Evolutionary conservation across 2,797 vertebrate species (phyloP), one percentile per base, ranked within the genome.

Genomic region (Salarias fasciatus): DNA sequence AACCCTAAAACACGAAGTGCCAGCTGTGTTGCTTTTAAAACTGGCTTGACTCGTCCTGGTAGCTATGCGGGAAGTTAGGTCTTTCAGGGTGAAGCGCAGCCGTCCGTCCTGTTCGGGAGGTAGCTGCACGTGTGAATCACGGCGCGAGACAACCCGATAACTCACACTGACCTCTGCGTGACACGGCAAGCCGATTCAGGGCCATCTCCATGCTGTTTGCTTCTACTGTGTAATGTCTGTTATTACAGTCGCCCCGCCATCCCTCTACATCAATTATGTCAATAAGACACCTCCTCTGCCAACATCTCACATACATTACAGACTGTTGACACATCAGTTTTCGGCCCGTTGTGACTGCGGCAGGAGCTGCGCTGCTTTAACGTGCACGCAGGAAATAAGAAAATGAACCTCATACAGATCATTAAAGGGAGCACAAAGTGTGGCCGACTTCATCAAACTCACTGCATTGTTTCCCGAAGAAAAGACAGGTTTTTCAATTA

Each of bases 181-280:
- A 43, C 63, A 40, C 61, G 40, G 53, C 12, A 6, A 42, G 63
- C 53, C 79, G 76, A 73, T 80, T 77, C 79, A 63, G 68, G 59
- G 49, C 54, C 44, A 69, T 50, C 72, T 73, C 61, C 63, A 38
- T 53, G 53, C 59, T 63, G 72, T 66, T 41, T 68, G 60, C 63
- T 57, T 40, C 62, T 8, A 62, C 61, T 53, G 69, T 46, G 65
- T 80, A 80, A 79, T 82, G 73, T 58, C 64, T 84, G 66, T 63
- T 83, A 81, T 82, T 74, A 79, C 59, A 68, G 61, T 69, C 55
- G 47, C 47, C 75, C 70, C 62, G 74, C 55, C 75, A 69, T 67
- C 65, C 79, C 50, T 59, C n/a, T 5, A 72, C 81, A 84, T 85
- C 82, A 86, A 80, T 87, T 86, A 85, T 78, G 69, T 78, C 84